Conservation (phyloP, 2,888 invertebrate genomes). For the Cecidostiba fungosa region DNA sequence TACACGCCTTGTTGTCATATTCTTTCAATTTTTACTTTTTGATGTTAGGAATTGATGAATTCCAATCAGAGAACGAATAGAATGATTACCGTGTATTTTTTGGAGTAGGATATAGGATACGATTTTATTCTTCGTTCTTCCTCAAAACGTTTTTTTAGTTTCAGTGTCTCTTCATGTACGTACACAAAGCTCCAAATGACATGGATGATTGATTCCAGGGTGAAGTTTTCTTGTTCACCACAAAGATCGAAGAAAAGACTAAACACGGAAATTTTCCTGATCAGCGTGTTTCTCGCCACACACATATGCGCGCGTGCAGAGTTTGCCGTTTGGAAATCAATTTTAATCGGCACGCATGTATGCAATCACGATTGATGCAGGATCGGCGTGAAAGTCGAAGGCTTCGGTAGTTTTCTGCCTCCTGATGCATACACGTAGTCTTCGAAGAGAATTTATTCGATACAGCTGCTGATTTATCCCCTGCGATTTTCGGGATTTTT, state of each 20-base stretch:
- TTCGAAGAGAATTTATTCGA: neutral
- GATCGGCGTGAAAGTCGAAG: neutral
- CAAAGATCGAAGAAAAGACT: neutral
- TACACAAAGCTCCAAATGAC: too few relatives aligned
- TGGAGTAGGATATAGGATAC: too few relatives aligned
- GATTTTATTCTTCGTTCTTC: too few relatives aligned
- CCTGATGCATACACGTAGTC: neutral
- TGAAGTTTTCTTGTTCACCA: neutral
- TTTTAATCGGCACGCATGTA: neutral
- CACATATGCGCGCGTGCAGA: neutral
- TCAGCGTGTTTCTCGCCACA: too few relatives aligned
- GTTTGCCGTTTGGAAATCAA: neutral
- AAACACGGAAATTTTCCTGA: neutral
- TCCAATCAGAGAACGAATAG: too few relatives aligned
- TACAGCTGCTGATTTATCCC: constrained; percentile 7
- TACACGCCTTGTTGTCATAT: too few relatives aligned
- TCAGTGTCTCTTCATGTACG: too few relatives aligned
- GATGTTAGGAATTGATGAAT: too few relatives aligned
- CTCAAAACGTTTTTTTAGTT: too few relatives aligned
- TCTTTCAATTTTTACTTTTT: too few relatives aligned
- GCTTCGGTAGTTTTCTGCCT: constrained; percentile 12
- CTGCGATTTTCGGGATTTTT: constrained; percentile 2
- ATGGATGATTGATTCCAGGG: neutral
- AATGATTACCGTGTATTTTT: too few relatives aligned
- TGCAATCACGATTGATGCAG: neutral